Evolutionary conservation across 2,888 invertebrate genomes (phyloP).

Genomic region (Monochamus alternatus): DNA sequence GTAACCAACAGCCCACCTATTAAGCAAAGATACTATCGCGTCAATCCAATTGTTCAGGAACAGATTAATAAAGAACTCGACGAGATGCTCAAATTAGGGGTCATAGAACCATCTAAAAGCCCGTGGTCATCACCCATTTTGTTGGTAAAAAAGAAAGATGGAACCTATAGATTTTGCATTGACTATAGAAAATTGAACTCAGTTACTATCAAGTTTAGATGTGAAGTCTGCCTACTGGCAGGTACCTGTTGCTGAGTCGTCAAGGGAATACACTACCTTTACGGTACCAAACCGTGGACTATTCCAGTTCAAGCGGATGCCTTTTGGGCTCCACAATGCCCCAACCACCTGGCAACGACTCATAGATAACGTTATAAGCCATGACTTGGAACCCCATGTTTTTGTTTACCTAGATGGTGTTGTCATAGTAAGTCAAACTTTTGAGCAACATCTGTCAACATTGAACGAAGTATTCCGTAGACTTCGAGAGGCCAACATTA

Average conservation of each 20-base stretch:
- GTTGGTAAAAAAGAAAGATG: conserved; percentile 46
- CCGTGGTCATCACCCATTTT: conserved; percentile 60
- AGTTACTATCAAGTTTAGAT: neutral
- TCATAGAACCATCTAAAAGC: conserved; percentile 59
- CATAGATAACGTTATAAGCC: neutral
- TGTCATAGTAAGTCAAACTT: too few relatives aligned
- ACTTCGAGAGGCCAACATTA: too few relatives aligned
- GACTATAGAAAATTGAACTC: neutral
- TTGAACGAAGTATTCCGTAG: too few relatives aligned
- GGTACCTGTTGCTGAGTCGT: neutral
- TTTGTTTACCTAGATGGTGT: neutral
- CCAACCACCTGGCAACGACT: neutral
- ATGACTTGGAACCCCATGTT: neutral
- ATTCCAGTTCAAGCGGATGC: too few relatives aligned
- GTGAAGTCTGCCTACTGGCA: too few relatives aligned
- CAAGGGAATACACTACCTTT: neutral
- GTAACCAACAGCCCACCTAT: too few relatives aligned
- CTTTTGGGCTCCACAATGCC: too few relatives aligned
- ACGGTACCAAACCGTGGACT: too few relatives aligned
- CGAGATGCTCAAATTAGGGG: conserved; percentile 57
- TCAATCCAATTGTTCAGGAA: conserved; percentile 48
- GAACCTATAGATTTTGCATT: neutral
- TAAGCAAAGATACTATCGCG: conserved; percentile 51
- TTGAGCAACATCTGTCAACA: too few relatives aligned
- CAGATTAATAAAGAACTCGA: conserved; percentile 57